Evolutionary conservation across 1,140 invertebrate genomes (phyloP), one percentile per base, ranked within the genome.

Genomic region (Euschistus heros): DNA sequence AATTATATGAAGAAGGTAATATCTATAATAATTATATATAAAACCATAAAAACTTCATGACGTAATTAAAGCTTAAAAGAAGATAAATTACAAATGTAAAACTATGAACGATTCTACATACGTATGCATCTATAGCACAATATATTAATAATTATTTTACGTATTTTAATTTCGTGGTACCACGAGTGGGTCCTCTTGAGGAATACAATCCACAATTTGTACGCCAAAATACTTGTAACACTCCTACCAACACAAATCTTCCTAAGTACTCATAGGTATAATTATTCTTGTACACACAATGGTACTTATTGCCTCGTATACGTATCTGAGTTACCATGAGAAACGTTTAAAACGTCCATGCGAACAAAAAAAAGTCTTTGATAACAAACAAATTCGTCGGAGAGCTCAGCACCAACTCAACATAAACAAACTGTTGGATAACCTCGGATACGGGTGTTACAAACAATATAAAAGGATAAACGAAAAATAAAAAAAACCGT

Each of bases 261-360:
- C n/a, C 47, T 50, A 50, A 50, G 47, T 50, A 50, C 47, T 50
- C 47, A 50, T 6, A 14, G 20, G 20, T 20, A 50, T 22, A 50
- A 37, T 37, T 50, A 20, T 50, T 57, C 20, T 17, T 57, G 54
- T 24, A 57, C 54, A 24, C 54, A 57, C 20, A 26, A 26, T 30
- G 42, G 63, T 64, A 30, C 46, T 66, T 66, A 66, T 66, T 66
- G 65, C 65, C 59, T 66, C 65, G 65, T 66, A 66, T 66, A 66
- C 65, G 65, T 66, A 66, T 66, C n/a, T 52, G 54, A 60, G 64
- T 65, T 65, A 26, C 62, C 62, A 50, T 63, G 17, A 47, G 26
- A 26, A 60, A 65, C 54, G 55, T 65, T 60, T 46, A 37, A 18
- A 65, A 65, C 64, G 64, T 42, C 33, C 27, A 17, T 61, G 27